Percentiles rank a stretch among this genome's conserved stretches.
phyloP scores from a whole-genome alignment of 2,888 invertebrate genomes.

The Tetramorium bicarinatum region DNA sequence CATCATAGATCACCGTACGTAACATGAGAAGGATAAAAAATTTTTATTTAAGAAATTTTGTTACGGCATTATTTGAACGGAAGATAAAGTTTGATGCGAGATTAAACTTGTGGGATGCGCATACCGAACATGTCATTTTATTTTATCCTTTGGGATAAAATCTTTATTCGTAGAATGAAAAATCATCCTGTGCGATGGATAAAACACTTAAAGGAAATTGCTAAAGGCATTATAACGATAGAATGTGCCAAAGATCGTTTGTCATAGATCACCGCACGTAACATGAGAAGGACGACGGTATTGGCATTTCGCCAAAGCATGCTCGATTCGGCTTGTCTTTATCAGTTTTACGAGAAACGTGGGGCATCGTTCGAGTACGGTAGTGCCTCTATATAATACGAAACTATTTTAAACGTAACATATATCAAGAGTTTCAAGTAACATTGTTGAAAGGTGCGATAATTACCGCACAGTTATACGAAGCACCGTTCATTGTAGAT shows the following conservation, averaged over 20 bases:
- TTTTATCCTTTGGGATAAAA: not conserved
- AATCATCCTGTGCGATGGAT: not conserved
- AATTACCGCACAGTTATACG: constrained; percentile 13
- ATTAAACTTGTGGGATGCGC: no score
- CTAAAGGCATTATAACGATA: not conserved
- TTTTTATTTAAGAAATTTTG: no score
- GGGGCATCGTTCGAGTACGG: constrained; percentile 8
- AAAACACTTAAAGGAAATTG: constrained; percentile 14
- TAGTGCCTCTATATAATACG: not conserved
- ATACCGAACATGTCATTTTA: no score
- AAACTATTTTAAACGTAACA: not conserved
- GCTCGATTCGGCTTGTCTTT: constrained; percentile 35
- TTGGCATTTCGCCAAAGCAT: constrained; percentile 47
- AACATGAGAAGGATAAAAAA: constrained; percentile 18
- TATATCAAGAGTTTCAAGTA: not conserved
- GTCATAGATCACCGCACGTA: constrained; percentile 39
- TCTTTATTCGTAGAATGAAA: not conserved
- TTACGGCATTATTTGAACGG: no score
- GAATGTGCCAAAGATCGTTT: constrained; percentile 16
- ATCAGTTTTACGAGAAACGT: constrained; percentile 28
- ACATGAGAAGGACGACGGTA: constrained; percentile 19
- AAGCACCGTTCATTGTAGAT: constrained; percentile 31
- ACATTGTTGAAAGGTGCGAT: constrained; percentile 10
- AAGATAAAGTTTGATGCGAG: no score
- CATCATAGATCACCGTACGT: constrained; percentile 35